Conservation (phyloP, 2,797 vertebrate species). For the Aplochiton taeniatus region DNA sequence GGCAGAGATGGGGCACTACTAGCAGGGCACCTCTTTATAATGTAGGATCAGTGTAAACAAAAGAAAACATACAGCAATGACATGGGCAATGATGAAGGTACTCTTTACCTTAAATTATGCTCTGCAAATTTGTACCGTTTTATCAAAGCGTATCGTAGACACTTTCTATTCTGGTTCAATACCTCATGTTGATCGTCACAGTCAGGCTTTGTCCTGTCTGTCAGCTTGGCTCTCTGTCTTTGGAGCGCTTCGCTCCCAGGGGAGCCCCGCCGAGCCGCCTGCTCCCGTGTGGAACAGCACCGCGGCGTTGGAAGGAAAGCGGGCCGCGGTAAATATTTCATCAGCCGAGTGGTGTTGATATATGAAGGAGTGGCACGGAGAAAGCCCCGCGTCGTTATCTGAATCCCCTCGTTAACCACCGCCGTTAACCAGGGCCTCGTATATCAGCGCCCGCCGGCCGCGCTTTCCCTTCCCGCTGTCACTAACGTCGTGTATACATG, state of each 20-base stretch:
- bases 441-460: conserved; percentile 63
- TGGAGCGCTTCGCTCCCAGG: neutral
- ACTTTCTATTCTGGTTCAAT: too few species aligned
- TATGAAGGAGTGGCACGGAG: conserved; percentile 57
- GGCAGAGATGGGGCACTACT: neutral
- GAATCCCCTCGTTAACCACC: conserved; percentile 60
- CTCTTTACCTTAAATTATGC: too few species aligned
- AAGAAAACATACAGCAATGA: too few species aligned
- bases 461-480: conserved; percentile 60
- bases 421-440: conserved; percentile 65
- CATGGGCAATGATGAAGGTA: too few species aligned
- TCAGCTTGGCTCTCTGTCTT: too few species aligned
- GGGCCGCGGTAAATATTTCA: conserved; percentile 69
- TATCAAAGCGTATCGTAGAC: too few species aligned
- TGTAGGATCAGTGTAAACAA: conserved; percentile 8
- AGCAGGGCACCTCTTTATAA: conserved; percentile 14
- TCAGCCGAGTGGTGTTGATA: conserved; percentile 65
- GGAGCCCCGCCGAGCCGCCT: conserved; percentile 35
- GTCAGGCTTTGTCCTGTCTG: too few species aligned
- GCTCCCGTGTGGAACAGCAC: conserved; percentile 40
- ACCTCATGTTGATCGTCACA: too few species aligned
- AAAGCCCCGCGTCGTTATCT: conserved; percentile 47
- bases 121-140: too few species aligned
- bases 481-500: conserved; percentile 54
- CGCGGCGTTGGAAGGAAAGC: conserved; percentile 43